phyloP scores from a whole-genome alignment of 1,140 invertebrate genomes.

The Drosophila nebulosa region DNA sequence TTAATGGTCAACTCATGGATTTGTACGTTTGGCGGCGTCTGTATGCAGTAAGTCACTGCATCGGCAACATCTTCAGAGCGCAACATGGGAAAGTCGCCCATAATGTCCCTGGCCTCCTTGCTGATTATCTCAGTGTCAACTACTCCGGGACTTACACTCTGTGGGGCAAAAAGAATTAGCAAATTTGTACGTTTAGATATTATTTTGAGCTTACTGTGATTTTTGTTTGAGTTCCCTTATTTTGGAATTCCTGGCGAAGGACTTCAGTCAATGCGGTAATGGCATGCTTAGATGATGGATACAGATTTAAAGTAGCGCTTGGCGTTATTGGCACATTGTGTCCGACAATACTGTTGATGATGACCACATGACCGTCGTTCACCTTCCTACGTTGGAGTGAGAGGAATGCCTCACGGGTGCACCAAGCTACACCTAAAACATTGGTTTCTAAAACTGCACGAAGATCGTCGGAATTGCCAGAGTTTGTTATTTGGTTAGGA shows the following conservation, averaged over 20 bases:
- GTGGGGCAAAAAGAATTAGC: neutral
- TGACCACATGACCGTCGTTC: conserved; percentile 85
- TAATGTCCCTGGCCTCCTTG: conserved; percentile 3
- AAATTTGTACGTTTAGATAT: neutral
- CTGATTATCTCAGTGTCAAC: conserved; percentile 60
- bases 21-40: conserved; percentile 84
- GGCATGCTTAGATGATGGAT: conserved; percentile 83
- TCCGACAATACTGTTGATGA: conserved; percentile 47
- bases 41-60: conserved; percentile 83
- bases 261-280: conserved; percentile 83
- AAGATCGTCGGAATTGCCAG: conserved; percentile 54
- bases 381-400: conserved; percentile 83
- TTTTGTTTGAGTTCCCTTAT: conserved; percentile 82
- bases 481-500: conserved; percentile 82
- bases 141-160: conserved; percentile 50
- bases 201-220: conserved; percentile 81
- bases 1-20: conserved; percentile 72
- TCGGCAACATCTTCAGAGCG: conserved; percentile 82
- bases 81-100: conserved; percentile 43
- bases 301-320: conserved; percentile 79
- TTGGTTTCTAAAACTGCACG: conserved; percentile 81
- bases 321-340: conserved; percentile 57
- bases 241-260: conserved; percentile 82
- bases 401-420: conserved; percentile 83
- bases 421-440: conserved; percentile 83